Evolutionary conservation across 2,113 vertebrate genomes (phyloP), one percentile per base, ranked within the genome.

Genomic region (Tursiops truncatus): DNA sequence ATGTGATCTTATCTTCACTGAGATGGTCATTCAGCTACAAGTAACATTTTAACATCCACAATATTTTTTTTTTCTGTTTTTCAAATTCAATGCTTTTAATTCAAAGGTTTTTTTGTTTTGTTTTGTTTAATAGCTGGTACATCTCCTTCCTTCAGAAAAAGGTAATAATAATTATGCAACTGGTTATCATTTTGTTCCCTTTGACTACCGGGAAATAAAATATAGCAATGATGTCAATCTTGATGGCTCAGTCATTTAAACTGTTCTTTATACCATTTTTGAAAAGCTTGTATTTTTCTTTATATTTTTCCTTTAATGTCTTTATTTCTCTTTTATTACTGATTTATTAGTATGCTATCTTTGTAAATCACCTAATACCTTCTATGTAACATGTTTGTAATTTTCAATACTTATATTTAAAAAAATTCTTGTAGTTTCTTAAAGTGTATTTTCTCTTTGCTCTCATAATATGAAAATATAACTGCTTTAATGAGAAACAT

Each of bases 31-130:
- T 96, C 3, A 85, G 28, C 5, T 65, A 76, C 1, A 95, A 68
- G 8, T 62, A 60, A 60, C 31, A 92, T 84, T 92, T 87, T 83
- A 89, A 71, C 26, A 89, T 58, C 17, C 8, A 67, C 8, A 41
- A n/a, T 33, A 93, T 41, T 6, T 65, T 93, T 36, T 91, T 96
- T 88, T 53, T 53, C n/a, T 80, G 36, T 31, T 79, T 95, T 88
- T 76, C 9, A 87, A 94, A 80, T 41, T 87, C 3, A 89, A 31
- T 31, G 21, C 17, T 87, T 76, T 90, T 60, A 36, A 93, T 53
- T 65, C 0, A 89, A 80, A 86, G 41, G 2, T 89, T 95, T 23
- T 80, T 10, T 5, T 58, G 56, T 58, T 53, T 53, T 53, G 56
- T 58, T 18, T 44, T 28, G 28, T 58, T 67, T 9, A 62, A 56